Base-by-base conservation (phyloP, 2,797 vertebrate species). In the Luscinia luscinia region DNA sequence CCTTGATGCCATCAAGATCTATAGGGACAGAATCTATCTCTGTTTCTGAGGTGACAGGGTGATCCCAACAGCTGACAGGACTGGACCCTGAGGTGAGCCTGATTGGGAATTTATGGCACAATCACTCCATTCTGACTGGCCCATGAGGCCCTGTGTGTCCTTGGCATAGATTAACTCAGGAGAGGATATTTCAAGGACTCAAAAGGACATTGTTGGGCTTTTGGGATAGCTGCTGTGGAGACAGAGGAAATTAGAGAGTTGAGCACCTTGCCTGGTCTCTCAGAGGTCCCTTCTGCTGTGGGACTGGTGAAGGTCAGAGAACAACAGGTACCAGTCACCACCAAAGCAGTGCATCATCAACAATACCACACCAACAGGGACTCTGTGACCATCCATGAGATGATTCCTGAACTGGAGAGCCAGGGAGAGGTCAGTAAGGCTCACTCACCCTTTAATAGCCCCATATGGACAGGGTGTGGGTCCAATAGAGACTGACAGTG, bases 291-390 rank as follows among this genome's bases (percentile, higher is more conserved):
- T 41, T 61, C 46, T n/a, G 18, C 36, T 41, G 11, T 27, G 46
- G 23, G 11, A 62, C 14, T 61, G 22, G 2, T n/a, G 23, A 22
- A 19, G 28, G 57, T 51, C 2, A 8, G 62, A 51, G 23, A 51
- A 6, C 23, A 41, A 13, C 30, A 61, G 22, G 22, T n/a, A 40
- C 36, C 6, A 3, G 26, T 61, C 5, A 9, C 17, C 8, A 2
- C 28, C 17, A 15, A 10, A 40, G 8, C 72, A 49, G 43, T 20
- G 6, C 34, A 49, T 26, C 55, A 59, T 49, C 45, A 49, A 26
- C 17, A 49, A 20, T 10, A 40, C 28, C 1, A 2, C 28, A 32
- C 22, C 8, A 40, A 5, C 12, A 1, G 22, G 22, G 22, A 12
- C 22, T 49, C 46, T 3, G 3, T 61, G 57, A 62, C 9, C 13